phyloP scores from a whole-genome alignment of 2,113 vertebrate species.

The Narcine bancroftii region DNA sequence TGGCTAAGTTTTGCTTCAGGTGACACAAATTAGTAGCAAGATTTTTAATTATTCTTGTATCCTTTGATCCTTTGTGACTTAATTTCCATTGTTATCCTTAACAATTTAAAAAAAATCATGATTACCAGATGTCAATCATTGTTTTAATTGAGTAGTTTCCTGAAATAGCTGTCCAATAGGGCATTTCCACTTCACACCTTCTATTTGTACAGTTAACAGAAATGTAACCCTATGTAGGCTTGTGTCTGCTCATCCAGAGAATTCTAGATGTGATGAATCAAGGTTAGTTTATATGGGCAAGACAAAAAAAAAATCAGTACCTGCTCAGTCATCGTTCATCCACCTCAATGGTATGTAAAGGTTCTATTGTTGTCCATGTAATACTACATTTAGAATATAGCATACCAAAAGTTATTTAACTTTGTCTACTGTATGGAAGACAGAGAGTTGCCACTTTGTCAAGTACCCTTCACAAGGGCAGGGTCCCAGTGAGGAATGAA shows the following conservation, averaged over 20 bases:
- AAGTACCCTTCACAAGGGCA: no score
- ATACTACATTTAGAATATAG: no score
- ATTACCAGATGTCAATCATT: neutral
- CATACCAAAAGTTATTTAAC: no score
- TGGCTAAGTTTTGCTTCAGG: neutral
- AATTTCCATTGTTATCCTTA: conserved; percentile 1
- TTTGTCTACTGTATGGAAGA: no score
- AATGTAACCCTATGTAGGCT: neutral
- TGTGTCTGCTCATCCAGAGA: neutral
- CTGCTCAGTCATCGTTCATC: neutral
- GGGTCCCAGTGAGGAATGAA: no score
- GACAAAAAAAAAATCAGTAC: neutral
- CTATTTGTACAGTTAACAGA: neutral
- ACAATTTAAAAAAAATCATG: neutral
- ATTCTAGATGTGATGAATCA: neutral
- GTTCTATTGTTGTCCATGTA: no score
- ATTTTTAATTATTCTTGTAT: neutral
- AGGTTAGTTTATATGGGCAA: neutral
- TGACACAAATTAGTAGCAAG: neutral
- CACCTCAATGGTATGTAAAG: neutral
- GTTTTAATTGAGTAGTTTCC: neutral
- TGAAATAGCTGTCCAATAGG: conserved; percentile 15
- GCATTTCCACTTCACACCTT: neutral
- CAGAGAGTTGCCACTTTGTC: no score
- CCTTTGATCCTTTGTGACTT: neutral